Conservation (phyloP, 2,113 vertebrate genomes). For the Muscicapa adusta region DNA sequence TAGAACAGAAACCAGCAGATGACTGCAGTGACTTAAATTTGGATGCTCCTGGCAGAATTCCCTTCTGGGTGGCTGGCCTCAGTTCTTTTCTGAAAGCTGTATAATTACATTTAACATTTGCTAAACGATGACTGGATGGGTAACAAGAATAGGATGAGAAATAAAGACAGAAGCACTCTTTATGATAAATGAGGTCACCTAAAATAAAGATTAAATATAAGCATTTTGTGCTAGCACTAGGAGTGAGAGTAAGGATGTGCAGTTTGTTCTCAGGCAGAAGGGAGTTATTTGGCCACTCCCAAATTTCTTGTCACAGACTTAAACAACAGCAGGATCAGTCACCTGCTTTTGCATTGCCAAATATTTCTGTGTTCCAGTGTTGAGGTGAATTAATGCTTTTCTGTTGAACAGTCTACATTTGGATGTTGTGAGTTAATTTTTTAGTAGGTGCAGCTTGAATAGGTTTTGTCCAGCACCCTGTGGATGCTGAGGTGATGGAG, state of each 20-base stretch:
- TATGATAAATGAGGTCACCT: not conserved
- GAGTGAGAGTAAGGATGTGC: not conserved
- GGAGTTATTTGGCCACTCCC: not conserved
- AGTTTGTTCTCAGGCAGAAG: not conserved
- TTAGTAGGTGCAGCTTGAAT: not conserved
- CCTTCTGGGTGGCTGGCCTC: not conserved
- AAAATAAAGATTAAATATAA: not conserved
- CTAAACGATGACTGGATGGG: not conserved
- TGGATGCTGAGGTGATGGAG: not conserved
- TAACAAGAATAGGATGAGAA: not conserved
- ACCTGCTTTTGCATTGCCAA: not conserved
- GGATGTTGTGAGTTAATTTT: not conserved
- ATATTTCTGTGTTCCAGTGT: accelerated
- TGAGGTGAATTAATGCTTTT: not conserved
- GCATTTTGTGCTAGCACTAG: not conserved
- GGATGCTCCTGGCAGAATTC: not conserved
- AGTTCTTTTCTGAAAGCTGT: not conserved
- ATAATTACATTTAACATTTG: not conserved
- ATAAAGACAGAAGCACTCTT: not conserved
- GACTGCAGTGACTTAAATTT: slow-evolving; percentile 1
- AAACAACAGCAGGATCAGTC: not conserved
- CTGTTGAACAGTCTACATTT: not conserved
- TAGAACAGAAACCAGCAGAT: slow-evolving; percentile 28
- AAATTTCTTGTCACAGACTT: not conserved
- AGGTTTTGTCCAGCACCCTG: not conserved